Base-by-base conservation (phyloP, 2,797 vertebrate genomes). In the Epinephelus awoara region DNA sequence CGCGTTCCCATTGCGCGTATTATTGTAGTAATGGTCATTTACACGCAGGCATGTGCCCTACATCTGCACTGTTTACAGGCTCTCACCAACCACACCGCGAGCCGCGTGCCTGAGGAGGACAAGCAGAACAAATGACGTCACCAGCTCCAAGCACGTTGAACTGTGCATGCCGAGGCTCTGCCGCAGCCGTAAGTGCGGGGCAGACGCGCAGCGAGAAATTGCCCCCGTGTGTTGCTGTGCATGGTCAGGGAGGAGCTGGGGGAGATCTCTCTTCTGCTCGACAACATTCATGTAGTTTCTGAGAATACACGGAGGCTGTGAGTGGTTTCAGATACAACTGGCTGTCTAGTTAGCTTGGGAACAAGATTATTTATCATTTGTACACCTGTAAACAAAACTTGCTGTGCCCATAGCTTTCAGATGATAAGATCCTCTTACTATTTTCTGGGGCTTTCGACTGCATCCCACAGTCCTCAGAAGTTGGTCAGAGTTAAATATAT, bases 51-150 rank as follows among this genome's bases (percentile, higher is more conserved):
- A 73, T 83, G 80, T 82, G 82, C 23, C 76, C 91, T 83, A 92
- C 76, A 87, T 93, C 68, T 82, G 61, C 27, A 67, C 42, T 91
- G 91, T 93, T 92, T 90, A 91, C 86, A 47, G 85, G 61, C 27
- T 2, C 19, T 38, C 34, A 19, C 12, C 51, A 55, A 50, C 93
- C 92, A 94, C 89, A 23, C 89, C 84, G 52, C 18, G 57, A 0
- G 89, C 92, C 91, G 66, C 91, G 93, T 94, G 93, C 80, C 27
- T 76, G 29, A 21, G 2, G 13, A 80, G 71, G 50, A 21, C 62
- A 34, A 56, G 52, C 21, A 17, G 66, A 40, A 58, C 73, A 56
- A 3, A 2, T 72, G 89, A 90, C 94, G 90, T 93, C 93, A 91
- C 0, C 21, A 0, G 6, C 0, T 3, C 0, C 0, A 10, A 73